phyloP scores from a whole-genome alignment of 2,888 invertebrate species.

The Orgyia antiqua region DNA sequence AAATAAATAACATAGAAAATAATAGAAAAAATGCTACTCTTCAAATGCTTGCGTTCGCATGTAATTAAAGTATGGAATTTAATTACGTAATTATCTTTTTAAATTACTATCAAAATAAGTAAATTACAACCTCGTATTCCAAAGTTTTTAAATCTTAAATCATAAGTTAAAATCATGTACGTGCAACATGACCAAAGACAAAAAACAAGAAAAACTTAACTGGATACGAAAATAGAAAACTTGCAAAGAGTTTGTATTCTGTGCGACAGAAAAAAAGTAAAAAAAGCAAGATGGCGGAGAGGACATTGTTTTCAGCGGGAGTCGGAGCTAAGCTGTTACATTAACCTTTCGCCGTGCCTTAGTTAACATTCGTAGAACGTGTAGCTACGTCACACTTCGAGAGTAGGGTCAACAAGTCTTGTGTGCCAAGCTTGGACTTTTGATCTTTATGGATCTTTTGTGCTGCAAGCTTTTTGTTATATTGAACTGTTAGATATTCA shows the following conservation, averaged over 20 bases:
- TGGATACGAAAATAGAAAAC: conserved; percentile 24
- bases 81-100: too few species aligned
- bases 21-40: too few species aligned
- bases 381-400: conserved; percentile 30
- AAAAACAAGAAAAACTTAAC: conserved; percentile 15
- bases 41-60: too few species aligned
- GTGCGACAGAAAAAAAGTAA: conserved; percentile 31
- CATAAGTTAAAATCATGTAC: too few species aligned
- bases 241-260: conserved; percentile 35
- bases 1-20: too few species aligned
- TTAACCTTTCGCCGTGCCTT: conserved; percentile 61
- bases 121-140: too few species aligned
- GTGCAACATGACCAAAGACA: conserved; percentile 15
- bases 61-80: too few species aligned
- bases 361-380: conserved; percentile 52
- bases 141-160: too few species aligned
- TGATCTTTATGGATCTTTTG: conserved; percentile 1
- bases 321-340: conserved; percentile 57
- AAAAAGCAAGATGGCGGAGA: conserved; percentile 36
- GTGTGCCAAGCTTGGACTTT: not conserved
- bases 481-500: too few species aligned
- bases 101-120: too few species aligned
- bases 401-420: conserved; percentile 43
- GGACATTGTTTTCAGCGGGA: conserved; percentile 52
- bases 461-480: not conserved